Base-by-base conservation (phyloP, 53 echinoderm and acorn worm species). In the Crossaster papposus region DNA sequence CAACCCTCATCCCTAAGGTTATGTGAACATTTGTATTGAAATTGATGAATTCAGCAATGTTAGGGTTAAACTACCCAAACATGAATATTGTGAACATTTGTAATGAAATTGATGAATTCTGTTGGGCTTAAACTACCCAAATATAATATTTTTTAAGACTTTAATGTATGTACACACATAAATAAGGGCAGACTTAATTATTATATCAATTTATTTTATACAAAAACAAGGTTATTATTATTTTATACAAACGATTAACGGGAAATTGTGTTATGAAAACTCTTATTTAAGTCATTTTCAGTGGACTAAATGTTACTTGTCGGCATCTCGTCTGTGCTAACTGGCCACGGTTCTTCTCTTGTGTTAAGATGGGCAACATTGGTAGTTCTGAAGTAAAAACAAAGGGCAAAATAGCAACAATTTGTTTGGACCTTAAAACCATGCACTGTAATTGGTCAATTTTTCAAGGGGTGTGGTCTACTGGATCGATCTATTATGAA, bases 311-410 rank as follows among this genome's bases (percentile, higher is more conserved):
- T 87, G 37, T 87, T 87, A 77, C 87, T 87, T 15, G 87, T 87
- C 1, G 87, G 87, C 87, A 87, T 87, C 23, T 87, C 77, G 37
- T 87, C 87, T 2, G 87, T 87, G 35, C 87, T 87, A 14, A 87
- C 87, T 17, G 87, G 87, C 87, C 87, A 87, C 0, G 87, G 87
- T 58, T 87, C 87, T n/a, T 87, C 87, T 75, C 64, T 54, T 14
- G 87, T 76, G 64, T 87, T 87, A 35, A 87, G 55, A 34, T 36
- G 87, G 22, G 63, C 77, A 55, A 87, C 77, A 58, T 20, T 87
- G 51, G 35, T 87, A 14, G 87, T 17, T 55, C 87, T 87, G 62
- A 24, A 50, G 29, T 34, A 15, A n/a, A 51, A 1, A 64, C 30
- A 34, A 14, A 3, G 34, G 30, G 22, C 31, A 31, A 53, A 51